These are phyloP conservation scores for Synaphobranchus kaupii DNA, from an alignment of 2,797 vertebrate genomes.

Conservation along the genomic window DNA sequence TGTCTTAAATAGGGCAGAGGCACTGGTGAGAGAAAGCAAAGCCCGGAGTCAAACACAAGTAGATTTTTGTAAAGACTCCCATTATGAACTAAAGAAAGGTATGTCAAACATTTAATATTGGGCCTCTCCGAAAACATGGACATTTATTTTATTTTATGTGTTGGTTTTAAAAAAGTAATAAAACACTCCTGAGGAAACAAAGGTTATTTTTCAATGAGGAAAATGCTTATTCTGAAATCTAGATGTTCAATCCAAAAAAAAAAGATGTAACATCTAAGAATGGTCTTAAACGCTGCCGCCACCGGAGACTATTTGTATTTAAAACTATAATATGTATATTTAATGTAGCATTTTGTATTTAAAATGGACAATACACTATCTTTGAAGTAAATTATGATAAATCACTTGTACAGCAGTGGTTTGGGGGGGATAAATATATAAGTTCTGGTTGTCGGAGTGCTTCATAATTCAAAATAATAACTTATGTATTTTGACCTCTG, in stretches of 20 bases:
- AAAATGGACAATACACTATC: slow-evolving; percentile 98
- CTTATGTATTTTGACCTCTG: slow-evolving; percentile 53
- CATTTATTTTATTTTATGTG: slow-evolving; percentile 85
- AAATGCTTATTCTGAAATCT: slow-evolving; percentile 81
- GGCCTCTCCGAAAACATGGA: slow-evolving; percentile 79
- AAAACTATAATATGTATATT: slow-evolving; percentile 99
- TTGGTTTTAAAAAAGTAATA: slow-evolving; percentile 75
- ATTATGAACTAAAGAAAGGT: slow-evolving; percentile 99
- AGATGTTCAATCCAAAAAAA: slow-evolving; percentile 77
- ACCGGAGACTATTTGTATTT: slow-evolving; percentile 93
- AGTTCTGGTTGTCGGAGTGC: slow-evolving; percentile 73
- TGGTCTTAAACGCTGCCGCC: slow-evolving; percentile 88
- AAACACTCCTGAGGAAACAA: slow-evolving; percentile 59
- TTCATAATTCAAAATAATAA: slow-evolving; percentile 73
- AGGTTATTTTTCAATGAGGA: slow-evolving; percentile 76
- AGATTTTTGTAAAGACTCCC: slow-evolving; percentile 96
- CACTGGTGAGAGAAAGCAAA: slow-evolving; percentile 93
- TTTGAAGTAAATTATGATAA: slow-evolving; percentile 99
- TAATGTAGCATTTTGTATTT: slow-evolving; percentile 99
- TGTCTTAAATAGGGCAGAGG: slow-evolving; percentile 94
- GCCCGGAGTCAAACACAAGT: slow-evolving; percentile 89
- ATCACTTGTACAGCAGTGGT: slow-evolving; percentile 90
- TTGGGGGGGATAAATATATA: slow-evolving; percentile 75
- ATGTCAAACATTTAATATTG: slow-evolving; percentile 98
- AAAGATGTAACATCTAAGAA: slow-evolving; percentile 76